Percentiles rank a stretch among this genome's conserved stretches.
phyloP scores from a whole-genome alignment of 1,140 invertebrate genomes.

The Dreissena polymorpha region DNA sequence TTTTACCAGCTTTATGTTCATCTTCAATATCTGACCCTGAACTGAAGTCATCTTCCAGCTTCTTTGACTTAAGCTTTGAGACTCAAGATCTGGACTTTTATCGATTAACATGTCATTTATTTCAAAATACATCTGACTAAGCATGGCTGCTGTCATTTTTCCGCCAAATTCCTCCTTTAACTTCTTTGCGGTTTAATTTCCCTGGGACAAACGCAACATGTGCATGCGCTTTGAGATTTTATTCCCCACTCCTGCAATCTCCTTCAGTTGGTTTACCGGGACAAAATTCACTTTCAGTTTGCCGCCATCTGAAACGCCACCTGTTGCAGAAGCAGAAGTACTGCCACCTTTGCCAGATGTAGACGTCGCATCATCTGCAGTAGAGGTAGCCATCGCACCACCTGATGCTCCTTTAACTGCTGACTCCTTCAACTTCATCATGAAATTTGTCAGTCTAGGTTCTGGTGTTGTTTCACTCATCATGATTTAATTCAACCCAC shows the following conservation, averaged over 20 bases:
- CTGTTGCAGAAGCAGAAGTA: neutral
- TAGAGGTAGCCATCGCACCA: no score
- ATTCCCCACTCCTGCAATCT: neutral
- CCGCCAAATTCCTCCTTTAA: conserved; percentile 11
- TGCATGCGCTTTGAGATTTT: neutral
- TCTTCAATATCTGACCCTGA: no score
- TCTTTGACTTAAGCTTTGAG: neutral
- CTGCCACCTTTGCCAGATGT: neutral
- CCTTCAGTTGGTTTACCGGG: neutral
- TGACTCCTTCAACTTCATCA: no score
- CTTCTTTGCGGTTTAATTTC: neutral
- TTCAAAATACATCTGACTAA: neutral
- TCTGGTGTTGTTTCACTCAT: no score
- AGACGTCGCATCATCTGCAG: no score
- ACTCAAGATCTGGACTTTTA: neutral
- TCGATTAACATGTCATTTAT: neutral
- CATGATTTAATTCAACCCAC: no score
- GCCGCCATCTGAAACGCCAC: no score
- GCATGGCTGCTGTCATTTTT: neutral
- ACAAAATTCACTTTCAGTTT: conserved; percentile 16
- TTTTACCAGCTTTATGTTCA: no score
- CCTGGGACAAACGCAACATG: neutral
- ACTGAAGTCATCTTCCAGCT: neutral
- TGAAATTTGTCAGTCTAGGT: no score
- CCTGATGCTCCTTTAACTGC: no score